Conservation (phyloP, 2,888 invertebrate genomes). For the Mesorhabditis spiculigera region DNA sequence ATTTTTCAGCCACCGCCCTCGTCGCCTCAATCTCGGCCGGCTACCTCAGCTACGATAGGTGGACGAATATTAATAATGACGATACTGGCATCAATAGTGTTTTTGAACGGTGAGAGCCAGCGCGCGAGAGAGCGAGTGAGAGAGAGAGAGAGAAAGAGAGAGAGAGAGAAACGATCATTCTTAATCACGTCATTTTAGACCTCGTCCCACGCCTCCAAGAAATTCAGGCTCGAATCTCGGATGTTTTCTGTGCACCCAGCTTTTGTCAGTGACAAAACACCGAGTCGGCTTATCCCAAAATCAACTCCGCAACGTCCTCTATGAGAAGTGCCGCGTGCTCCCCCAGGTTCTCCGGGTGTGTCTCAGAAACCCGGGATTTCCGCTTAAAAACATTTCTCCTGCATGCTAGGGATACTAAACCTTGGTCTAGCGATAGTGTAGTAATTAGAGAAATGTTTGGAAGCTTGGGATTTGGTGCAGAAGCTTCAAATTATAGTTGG, state of each 20-base stretch:
- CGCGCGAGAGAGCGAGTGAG: no score
- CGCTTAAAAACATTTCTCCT: neutral
- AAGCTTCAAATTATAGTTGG: neutral
- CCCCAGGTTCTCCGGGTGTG: constrained; percentile 39
- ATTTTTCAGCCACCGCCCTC: no score
- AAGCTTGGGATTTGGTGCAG: neutral
- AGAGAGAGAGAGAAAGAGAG: neutral
- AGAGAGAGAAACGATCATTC: constrained; percentile 1
- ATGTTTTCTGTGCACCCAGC: constrained; percentile 47
- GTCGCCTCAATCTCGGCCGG: constrained; percentile 1
- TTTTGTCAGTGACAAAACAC: constrained; percentile 45
- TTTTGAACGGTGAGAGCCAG: neutral
- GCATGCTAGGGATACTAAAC: neutral
- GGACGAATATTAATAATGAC: neutral
- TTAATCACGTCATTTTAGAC: neutral
- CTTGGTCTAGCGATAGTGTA: no score
- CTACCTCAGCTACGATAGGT: neutral
- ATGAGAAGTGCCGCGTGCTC: constrained; percentile 42
- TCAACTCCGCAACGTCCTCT: constrained; percentile 36
- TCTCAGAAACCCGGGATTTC: neutral
- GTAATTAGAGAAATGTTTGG: neutral
- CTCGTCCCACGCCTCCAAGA: neutral
- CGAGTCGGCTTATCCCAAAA: constrained; percentile 44
- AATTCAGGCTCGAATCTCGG: constrained; percentile 35
- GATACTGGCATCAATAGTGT: neutral